Percentiles rank a stretch among this genome's conserved stretches.
phyloP scores from a whole-genome alignment of 2,797 vertebrate species.

The Periophthalmus magnuspinnatus region DNA sequence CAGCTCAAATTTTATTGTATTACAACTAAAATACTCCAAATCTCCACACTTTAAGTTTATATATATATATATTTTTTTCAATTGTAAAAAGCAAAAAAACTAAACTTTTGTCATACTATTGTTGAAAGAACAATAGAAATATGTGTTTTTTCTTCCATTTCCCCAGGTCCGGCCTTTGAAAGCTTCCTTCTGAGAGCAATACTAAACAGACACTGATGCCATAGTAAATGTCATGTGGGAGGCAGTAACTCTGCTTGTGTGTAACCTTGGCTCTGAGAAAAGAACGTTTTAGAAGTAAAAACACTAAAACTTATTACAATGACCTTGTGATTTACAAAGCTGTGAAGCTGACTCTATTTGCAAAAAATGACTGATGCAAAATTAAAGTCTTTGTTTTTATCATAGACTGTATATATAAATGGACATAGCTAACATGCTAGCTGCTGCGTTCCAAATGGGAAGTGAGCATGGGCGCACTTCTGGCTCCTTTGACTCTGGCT shows the following conservation, averaged over 20 bases:
- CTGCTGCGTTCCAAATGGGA: too few species aligned
- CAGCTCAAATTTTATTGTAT: too few species aligned
- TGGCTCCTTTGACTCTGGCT: too few species aligned
- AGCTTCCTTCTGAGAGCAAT: not conserved
- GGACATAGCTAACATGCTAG: too few species aligned
- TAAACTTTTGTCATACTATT: not conserved
- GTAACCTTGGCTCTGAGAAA: conserved; percentile 10
- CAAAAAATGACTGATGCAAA: not conserved
- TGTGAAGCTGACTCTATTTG: not conserved
- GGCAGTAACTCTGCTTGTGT: not conserved
- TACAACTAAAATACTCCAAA: too few species aligned
- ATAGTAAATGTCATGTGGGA: not conserved
- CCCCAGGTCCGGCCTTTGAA: not conserved
- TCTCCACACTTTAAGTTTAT: too few species aligned
- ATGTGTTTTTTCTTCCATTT: not conserved
- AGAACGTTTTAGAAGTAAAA: conserved; percentile 5
- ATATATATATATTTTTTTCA: not conserved
- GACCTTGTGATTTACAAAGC: not conserved
- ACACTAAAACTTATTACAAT: not conserved
- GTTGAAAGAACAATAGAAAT: not conserved
- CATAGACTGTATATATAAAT: too few species aligned
- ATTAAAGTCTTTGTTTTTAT: not conserved
- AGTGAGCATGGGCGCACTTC: too few species aligned
- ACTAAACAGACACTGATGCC: conserved; percentile 13
- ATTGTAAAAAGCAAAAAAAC: not conserved